Conservation (phyloP, 2,888 invertebrate genomes). For the Mayetiola destructor region DNA sequence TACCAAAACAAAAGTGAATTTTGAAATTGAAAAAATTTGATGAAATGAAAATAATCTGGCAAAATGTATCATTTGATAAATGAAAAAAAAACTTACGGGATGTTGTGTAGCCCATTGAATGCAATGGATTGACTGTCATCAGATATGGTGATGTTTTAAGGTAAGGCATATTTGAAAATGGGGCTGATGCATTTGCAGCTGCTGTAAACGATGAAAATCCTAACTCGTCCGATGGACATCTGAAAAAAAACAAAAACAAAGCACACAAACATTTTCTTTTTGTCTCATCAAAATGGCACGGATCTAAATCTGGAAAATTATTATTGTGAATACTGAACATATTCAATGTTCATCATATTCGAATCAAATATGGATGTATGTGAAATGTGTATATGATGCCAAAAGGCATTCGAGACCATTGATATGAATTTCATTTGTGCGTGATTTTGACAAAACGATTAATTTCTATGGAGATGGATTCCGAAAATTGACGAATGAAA, state of each 20-base stretch:
- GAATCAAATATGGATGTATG: not conserved
- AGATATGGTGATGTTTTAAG: conserved; percentile 46
- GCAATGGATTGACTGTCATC: conserved; percentile 44
- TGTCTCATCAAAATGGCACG: no score
- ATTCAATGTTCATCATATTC: no score
- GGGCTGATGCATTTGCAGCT: conserved; percentile 23
- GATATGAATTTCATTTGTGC: not conserved
- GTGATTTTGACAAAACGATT: conserved; percentile 1
- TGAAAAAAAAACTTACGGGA: conserved; percentile 34
- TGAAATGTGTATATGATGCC: not conserved
- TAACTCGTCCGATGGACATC: conserved; percentile 44
- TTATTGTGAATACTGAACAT: no score
- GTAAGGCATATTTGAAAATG: conserved; percentile 35
- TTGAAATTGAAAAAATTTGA: not conserved
- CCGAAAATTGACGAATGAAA: not conserved
- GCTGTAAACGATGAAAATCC: conserved; percentile 42
- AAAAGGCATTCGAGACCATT: not conserved
- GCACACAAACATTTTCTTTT: not conserved
- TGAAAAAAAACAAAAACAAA: conserved; percentile 24
- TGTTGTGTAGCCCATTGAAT: conserved; percentile 49
- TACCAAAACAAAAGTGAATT: not conserved
- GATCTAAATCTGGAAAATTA: no score
- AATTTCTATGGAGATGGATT: not conserved
- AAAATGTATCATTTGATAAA: not conserved
- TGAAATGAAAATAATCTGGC: not conserved